Base-by-base conservation (phyloP, 2,113 vertebrate genomes). In the Saccopteryx bilineata region DNA sequence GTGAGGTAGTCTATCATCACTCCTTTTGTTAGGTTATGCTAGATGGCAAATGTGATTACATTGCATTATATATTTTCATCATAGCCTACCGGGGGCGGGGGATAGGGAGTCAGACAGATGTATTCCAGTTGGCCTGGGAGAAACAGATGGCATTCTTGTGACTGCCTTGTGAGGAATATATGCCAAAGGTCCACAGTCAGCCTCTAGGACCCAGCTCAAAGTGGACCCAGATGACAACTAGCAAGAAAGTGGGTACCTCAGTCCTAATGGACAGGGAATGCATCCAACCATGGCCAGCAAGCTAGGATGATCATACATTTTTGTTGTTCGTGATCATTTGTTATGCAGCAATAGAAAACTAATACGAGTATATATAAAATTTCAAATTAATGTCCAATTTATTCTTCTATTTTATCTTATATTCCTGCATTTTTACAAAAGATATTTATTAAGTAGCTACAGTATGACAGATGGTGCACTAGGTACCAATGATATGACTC, bases 101-200 rank as follows among this genome's bases (percentile, higher is more conserved):
- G 13, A 9, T 17, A 13, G 26, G 21, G 79, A 54, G 46, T 48
- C 65, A 84, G 65, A n/a, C 21, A 72, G 11, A 33, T 6, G 23
- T 18, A 10, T 33, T 92, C 3, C 65, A 31, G 3, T 21, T 81
- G 61, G 19, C n/a, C n/a, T 46, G 7, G 2, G 75, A 65, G n/a
- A 82, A 72, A 85, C 13, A 31, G 17, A 26, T 7, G 46, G 1
- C 48, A 13, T 6, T 33, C 0, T 3, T 58, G 4, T 19, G 39
- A 48, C 8, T 17, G 28, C 11, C 28, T 7, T 0, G 10, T 39
- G 5, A 50, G 3, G n/a, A 10, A 17, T n/a, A 7, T 13, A 10
- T 39, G 61, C 5, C 3, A 14, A 79, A 79, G 9, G 33, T 9
- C n/a, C 46, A 11, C 18, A 28, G 4, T 7, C 68, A 71, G 54